Evolutionary conservation across 2,888 invertebrate species (phyloP), one percentile per base, ranked within the genome.

Genomic region (Tridacna crocea): DNA sequence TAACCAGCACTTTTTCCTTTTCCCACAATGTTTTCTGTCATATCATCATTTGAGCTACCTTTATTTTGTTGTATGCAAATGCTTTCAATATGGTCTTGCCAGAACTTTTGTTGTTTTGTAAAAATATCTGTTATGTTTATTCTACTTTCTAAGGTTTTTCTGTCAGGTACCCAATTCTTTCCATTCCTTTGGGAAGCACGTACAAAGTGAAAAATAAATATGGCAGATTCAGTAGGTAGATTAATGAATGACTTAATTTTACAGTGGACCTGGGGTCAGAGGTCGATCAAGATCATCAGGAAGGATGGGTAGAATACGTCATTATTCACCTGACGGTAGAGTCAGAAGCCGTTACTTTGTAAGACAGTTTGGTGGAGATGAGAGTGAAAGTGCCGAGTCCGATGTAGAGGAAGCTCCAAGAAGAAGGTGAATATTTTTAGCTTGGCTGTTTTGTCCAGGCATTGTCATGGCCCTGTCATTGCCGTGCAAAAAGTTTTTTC

Each of bases 361-460:
- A 12, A 77, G 90, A 65, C 89, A 90, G 75, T 89, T 88, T 70
- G 83, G 86, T n/a, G 84, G 76, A 63, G 77, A 74, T 6, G 88
- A 88, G 63, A 89, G 87, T 73, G 88, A 87, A 6, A 89, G 90
- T 82, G 89, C 89, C 6, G 90, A 88, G 51, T 89, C 90, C 13
- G 91, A 90, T 26, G 82, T 83, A n/a, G 90, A 89, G 51, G 79
- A 79, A 13, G 15, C 70, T n/a, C 77, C 83, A n/a, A 79, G 84
- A 63, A 79, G 80, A 80, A 87, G 90, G 90, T 90, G 79, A 72
- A 72, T 36, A 68, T 73, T 48, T 22, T n/a, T 19, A 55, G n/a
- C 55, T 19, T 4, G 8, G 36, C 36, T 36, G 36, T 36, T 36
- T 36, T 36, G 36, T 36, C 36, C 2, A 36, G 36, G 36, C 8